phyloP scores from a whole-genome alignment of 1,140 invertebrate species.

The Drosophila pseudoobscura region DNA sequence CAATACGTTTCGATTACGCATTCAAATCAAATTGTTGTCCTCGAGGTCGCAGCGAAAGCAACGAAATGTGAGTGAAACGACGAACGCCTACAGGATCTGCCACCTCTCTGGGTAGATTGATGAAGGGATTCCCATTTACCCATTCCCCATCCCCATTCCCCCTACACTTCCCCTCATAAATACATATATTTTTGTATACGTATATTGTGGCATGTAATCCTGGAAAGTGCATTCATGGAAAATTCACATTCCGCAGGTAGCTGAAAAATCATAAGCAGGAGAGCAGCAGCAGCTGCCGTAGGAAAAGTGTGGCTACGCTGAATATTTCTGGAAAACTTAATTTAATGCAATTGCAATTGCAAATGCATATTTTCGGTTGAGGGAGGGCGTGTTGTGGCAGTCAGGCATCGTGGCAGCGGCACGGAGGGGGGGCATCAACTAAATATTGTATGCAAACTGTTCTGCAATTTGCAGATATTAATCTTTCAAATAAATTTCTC shows the following conservation, averaged over 20 bases:
- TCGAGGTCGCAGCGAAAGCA: slow-evolving; percentile 26
- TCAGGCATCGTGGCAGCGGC: not conserved
- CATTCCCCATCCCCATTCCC: too few relatives aligned
- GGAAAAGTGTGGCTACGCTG: slow-evolving; percentile 28
- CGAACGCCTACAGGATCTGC: slow-evolving; percentile 14
- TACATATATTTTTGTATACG: too few relatives aligned
- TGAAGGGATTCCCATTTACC: not conserved
- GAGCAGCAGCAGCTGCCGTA: not conserved
- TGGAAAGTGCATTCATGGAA: slow-evolving; percentile 70
- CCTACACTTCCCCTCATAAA: too few relatives aligned
- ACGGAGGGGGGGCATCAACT: slow-evolving; percentile 33
- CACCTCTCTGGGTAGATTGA: not conserved
- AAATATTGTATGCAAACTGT: slow-evolving; percentile 47
- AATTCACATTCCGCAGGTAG: slow-evolving; percentile 51
- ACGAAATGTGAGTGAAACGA: slow-evolving; percentile 29
- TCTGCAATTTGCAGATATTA: slow-evolving; percentile 69
- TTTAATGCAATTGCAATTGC: slow-evolving; percentile 68
- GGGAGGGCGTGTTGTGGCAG: not conserved
- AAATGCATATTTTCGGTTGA: slow-evolving; percentile 46
- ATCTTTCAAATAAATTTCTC: slow-evolving; percentile 70
- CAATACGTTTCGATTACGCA: slow-evolving; percentile 80
- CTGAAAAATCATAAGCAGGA: slow-evolving; percentile 58
- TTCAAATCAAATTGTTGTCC: slow-evolving; percentile 77
- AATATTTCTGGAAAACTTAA: slow-evolving; percentile 69
- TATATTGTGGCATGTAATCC: slow-evolving; percentile 40